Conservation (phyloP, 2,797 vertebrate species). For the Channallabes apus region DNA sequence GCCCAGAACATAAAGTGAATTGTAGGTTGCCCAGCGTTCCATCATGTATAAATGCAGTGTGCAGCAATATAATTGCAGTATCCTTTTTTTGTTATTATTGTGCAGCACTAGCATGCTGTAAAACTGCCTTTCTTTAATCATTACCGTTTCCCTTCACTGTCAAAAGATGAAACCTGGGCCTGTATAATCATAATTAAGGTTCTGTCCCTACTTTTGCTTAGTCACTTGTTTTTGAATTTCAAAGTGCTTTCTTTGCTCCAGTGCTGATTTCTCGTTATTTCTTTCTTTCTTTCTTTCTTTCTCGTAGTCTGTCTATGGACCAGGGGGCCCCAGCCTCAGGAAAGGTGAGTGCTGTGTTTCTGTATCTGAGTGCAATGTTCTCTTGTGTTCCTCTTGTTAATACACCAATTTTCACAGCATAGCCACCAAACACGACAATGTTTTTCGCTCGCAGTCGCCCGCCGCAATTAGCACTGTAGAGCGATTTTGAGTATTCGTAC, state of each 20-base stretch:
- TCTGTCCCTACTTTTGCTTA: neutral
- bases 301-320: conserved; percentile 70
- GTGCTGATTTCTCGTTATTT: conserved; percentile 46
- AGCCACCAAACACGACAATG: neutral
- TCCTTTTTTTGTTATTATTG: neutral
- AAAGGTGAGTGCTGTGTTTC: conserved; percentile 68
- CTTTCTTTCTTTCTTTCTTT: conserved; percentile 29
- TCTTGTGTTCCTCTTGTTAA: conserved; percentile 20
- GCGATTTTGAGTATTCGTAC: conserved; percentile 11
- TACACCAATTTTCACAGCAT: conserved; percentile 9
- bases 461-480: neutral
- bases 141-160: neutral
- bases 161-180: neutral
- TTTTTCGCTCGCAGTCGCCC: neutral
- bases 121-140: conserved; percentile 2
- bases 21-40: neutral
- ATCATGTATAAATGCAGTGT: neutral
- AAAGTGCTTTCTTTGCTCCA: neutral
- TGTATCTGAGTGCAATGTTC: conserved; percentile 29
- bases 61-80: neutral
- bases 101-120: neutral
- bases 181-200: neutral
- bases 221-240: neutral
- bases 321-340: conserved; percentile 71
- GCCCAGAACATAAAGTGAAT: neutral